A percentile compares a stretch with the other conserved stretches of the same genome.
phyloP scores from a whole-genome alignment of 1,140 invertebrate genomes.

The Calephelis virginiensis region DNA sequence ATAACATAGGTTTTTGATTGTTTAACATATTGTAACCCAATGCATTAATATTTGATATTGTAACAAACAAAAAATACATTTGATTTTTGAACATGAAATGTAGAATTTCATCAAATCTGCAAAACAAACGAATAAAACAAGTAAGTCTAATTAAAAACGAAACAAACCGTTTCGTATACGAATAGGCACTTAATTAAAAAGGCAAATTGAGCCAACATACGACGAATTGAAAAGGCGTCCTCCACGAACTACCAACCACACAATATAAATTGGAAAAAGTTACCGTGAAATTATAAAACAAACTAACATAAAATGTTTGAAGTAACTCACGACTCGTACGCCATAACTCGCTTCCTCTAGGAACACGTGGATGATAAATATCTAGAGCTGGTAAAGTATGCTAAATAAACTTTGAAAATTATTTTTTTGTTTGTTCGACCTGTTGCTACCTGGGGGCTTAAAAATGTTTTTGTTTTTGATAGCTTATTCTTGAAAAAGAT shows the following conservation, averaged over 20 bases:
- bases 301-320: constrained; percentile 58
- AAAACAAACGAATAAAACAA: neutral
- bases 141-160: constrained; percentile 6
- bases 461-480: too few relatives aligned
- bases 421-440: too few relatives aligned
- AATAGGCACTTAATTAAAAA: constrained; percentile 25
- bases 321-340: constrained; percentile 55
- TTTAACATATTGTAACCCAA: too few relatives aligned
- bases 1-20: too few relatives aligned
- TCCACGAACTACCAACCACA: constrained; percentile 16
- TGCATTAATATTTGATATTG: too few relatives aligned
- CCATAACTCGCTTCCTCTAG: constrained; percentile 64
- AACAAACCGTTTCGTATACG: neutral
- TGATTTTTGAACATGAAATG: neutral
- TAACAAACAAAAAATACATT: too few relatives aligned
- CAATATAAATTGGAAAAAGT: constrained; percentile 43
- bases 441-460: too few relatives aligned
- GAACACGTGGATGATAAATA: constrained; percentile 35
- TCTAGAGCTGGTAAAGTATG: constrained; percentile 47
- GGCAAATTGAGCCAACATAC: constrained; percentile 18
- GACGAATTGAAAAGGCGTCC: constrained; percentile 23
- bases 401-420: neutral
- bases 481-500: too few relatives aligned
- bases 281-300: constrained; percentile 60
- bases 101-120: neutral